Percentiles rank a stretch among this genome's conserved stretches.
Evolutionary conservation across 35 echinoderm and acorn worm species (phyloP).

Genomic region (Apostichopus californicus): DNA sequence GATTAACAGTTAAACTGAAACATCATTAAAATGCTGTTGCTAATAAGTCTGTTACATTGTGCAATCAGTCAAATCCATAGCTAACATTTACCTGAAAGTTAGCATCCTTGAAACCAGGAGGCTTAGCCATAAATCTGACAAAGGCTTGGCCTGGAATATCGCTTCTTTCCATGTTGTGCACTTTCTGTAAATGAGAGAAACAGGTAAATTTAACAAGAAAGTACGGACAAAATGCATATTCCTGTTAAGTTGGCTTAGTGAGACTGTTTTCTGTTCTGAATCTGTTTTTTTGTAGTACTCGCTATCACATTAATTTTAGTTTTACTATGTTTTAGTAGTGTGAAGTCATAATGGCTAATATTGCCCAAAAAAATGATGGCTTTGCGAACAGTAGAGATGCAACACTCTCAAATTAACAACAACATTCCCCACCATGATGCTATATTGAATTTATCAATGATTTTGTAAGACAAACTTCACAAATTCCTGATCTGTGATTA

Average conservation of each 20-base stretch:
- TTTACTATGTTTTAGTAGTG: too few relatives aligned
- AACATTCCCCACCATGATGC: too few relatives aligned
- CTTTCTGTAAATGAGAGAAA: constrained; percentile 60
- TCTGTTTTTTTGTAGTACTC: neutral
- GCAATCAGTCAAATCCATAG: neutral
- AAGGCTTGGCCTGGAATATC: constrained; percentile 80
- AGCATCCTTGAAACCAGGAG: constrained; percentile 85
- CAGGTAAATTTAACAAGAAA: neutral
- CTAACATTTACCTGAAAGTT: constrained; percentile 87
- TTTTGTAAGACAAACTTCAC: too few relatives aligned
- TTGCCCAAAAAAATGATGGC: too few relatives aligned
- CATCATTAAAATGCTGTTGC: neutral
- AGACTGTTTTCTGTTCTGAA: neutral
- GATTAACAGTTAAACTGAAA: too few relatives aligned
- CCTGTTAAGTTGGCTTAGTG: neutral
- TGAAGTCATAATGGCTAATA: too few relatives aligned
- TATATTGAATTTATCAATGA: too few relatives aligned
- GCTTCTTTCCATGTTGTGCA: constrained; percentile 89
- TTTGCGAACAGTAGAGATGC: too few relatives aligned
- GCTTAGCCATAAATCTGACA: constrained; percentile 72
- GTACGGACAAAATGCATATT: neutral
- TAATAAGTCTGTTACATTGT: neutral
- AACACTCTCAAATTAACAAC: too few relatives aligned
- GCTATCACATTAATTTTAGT: too few relatives aligned
- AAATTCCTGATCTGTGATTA: too few relatives aligned